Conservation (phyloP, 2,113 vertebrate species). For the Puntigrus tetrazona region DNA sequence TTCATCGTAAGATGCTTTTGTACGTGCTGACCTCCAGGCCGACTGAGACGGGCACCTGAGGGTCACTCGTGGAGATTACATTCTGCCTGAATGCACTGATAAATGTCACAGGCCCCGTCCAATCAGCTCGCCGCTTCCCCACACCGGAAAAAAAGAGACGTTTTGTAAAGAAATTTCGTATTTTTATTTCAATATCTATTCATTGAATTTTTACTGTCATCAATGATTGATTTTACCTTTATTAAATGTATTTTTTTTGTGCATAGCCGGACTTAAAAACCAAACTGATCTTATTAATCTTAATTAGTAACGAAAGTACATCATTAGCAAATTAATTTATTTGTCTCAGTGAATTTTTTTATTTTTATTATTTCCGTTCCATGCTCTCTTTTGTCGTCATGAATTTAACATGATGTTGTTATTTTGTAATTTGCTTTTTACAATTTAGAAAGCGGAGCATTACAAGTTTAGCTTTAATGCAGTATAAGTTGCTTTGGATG, state of each 20-base stretch:
- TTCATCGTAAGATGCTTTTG: not conserved
- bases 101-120: not conserved
- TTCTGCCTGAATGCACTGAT: not conserved
- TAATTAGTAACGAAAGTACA: not conserved
- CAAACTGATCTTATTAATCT: not conserved
- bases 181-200: too few species aligned
- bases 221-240: too few species aligned
- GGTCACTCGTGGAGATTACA: not conserved
- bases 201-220: too few species aligned
- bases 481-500: too few species aligned
- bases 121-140: not conserved
- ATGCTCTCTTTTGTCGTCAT: too few species aligned
- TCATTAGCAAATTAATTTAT: not conserved
- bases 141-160: not conserved
- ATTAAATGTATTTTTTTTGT: too few species aligned
- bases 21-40: not conserved
- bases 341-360: not conserved
- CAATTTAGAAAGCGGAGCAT: too few species aligned
- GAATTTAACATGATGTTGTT: too few species aligned
- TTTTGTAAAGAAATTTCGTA: too few species aligned
- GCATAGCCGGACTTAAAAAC: not conserved
- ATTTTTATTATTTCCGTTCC: not conserved
- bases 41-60: not conserved
- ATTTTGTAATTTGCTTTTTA: too few species aligned
- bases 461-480: not conserved